Conservation (phyloP, 2,888 invertebrate genomes). For the Acanthosoma haemorrhoidale region DNA sequence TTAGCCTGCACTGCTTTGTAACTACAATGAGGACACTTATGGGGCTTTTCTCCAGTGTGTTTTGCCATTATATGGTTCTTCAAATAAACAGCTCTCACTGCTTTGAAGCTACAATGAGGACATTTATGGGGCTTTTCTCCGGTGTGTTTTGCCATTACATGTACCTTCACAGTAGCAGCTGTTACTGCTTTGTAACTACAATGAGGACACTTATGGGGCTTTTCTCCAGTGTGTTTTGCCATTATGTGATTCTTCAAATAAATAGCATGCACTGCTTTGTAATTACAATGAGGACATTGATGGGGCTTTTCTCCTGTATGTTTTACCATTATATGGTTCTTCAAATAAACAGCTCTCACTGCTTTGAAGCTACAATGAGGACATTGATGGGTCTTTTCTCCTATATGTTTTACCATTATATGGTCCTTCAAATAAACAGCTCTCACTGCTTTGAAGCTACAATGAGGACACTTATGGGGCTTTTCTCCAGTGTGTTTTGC, state of each 20-base stretch:
- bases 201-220: background rate
- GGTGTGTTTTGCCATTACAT: no score
- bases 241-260: background rate
- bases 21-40: no score
- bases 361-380: background rate
- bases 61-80: no score
- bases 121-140: no score
- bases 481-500: background rate
- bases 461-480: background rate
- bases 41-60: no score
- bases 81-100: no score
- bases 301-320: background rate
- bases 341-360: background rate
- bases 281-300: background rate
- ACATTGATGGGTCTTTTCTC: background rate
- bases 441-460: background rate
- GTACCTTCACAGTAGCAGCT: no score
- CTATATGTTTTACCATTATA: background rate
- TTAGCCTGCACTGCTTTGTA: no score
- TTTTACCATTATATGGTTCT: background rate
- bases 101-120: no score
- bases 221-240: background rate
- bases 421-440: background rate
- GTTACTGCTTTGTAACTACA: background rate
- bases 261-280: background rate